Evolutionary conservation across 2,888 invertebrate genomes (phyloP), one percentile per base, ranked within the genome.

Genomic region (Dicyrtomina minuta): DNA sequence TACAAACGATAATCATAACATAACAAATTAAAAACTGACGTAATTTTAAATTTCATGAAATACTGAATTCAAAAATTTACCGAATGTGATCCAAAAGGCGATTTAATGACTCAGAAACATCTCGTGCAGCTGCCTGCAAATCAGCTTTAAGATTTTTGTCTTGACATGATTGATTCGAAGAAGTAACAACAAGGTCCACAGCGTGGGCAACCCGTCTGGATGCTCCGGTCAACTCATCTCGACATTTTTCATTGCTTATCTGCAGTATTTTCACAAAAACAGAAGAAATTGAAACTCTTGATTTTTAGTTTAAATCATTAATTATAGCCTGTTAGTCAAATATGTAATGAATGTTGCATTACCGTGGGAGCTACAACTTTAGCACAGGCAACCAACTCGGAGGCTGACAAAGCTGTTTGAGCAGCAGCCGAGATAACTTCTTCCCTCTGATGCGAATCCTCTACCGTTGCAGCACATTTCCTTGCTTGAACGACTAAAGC

Each of bases 351-450:
- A n/a, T n/a, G n/a, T 55, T 55, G 3, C 5, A 15, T 88, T 2
- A 93, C 84, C 0, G 93, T 92, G 0, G 92, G 91, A 0, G 93
- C 92, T 6, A 93, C 92, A 66, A 93, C 90, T 86, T 97, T 96
- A 20, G 98, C 93, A 80, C 96, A 96, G 0, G 97, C 97, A 0
- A 99, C 98, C 2, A 99, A 86, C 80, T 98, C 97, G 49, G 97
- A 97, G 5, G 99, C 98, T 6, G 97, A 95, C 51, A 98, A 84
- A 0, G 99, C 99, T 82, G 96, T 96, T 81, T 96, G 91, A 0
- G 97, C 97, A 1, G 99, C 99, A 0, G 96, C 93, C 0, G 93
- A 92, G 78, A 99, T 97, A 58, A 98, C 94, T 79, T 86, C 86
- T 82, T 93, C 92, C 83, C 93, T 92, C 39, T 89, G 87, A 44